A percentile compares a stretch with the other conserved stretches of the same genome.
Conservation (phyloP, 2,113 vertebrate genomes). For the Columba janthina region DNA sequence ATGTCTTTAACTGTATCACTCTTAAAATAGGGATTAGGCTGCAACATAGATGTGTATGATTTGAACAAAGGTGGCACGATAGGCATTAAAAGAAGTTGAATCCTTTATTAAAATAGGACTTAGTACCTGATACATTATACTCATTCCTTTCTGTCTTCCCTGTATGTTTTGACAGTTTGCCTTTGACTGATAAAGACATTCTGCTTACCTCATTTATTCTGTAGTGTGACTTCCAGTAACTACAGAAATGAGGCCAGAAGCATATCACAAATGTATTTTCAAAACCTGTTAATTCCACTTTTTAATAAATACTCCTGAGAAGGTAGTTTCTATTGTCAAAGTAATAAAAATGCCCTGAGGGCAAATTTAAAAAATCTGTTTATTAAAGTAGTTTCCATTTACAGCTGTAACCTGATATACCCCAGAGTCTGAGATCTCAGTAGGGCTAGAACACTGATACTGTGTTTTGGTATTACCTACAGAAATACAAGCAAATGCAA, state of each 20-base stretch:
- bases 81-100: not conserved
- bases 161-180: not conserved
- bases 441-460: not conserved
- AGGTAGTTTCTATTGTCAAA: not conserved
- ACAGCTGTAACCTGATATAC: constrained; percentile 10
- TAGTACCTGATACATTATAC: not conserved
- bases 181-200: not conserved
- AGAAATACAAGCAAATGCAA: not conserved
- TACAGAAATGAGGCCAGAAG: not conserved
- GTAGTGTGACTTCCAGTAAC: not conserved
- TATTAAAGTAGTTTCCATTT: constrained; percentile 47
- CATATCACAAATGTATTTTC: not conserved
- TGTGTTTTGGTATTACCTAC: not conserved
- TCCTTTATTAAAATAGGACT: not conserved
- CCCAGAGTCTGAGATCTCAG: not conserved
- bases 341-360: not conserved
- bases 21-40: not conserved
- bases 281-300: constrained; percentile 10
- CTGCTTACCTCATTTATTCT: not conserved
- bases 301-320: constrained; percentile 19
- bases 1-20: not conserved
- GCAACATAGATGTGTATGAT: not conserved
- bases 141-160: not conserved
- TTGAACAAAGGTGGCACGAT: not conserved
- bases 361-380: not conserved